These are phyloP conservation scores for Cerastis leucographa DNA, from an alignment of 2,888 invertebrate species.

Conservation along the genomic window DNA sequence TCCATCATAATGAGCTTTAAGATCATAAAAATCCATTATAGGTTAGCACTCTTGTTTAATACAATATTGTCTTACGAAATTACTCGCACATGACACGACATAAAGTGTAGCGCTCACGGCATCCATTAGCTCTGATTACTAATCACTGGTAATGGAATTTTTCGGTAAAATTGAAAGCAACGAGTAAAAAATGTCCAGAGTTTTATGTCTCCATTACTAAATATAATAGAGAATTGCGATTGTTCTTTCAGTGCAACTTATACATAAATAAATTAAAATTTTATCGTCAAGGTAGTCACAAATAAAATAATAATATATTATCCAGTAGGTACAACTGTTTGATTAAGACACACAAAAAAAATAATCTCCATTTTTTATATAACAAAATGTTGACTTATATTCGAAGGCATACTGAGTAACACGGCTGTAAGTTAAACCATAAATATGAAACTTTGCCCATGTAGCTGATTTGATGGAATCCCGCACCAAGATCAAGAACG, in stretches of 20 bases:
- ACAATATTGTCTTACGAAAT: slow-evolving; percentile 64
- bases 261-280: neutral
- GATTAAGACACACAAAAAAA: slow-evolving; percentile 2
- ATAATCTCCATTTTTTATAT: slow-evolving; percentile 28
- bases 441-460: slow-evolving; percentile 77
- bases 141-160: slow-evolving; percentile 78
- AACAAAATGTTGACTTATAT: slow-evolving; percentile 27
- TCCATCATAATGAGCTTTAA: slow-evolving; percentile 36
- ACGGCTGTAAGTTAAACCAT: slow-evolving; percentile 71
- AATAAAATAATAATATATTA: neutral
- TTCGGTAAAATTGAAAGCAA: slow-evolving; percentile 60
- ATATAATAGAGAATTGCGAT: neutral
- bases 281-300: neutral
- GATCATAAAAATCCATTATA: slow-evolving; percentile 47
- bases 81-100: slow-evolving; percentile 72
- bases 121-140: slow-evolving; percentile 81
- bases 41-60: slow-evolving; percentile 49
- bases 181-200: slow-evolving; percentile 35
- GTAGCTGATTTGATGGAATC: slow-evolving; percentile 80
- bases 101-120: slow-evolving; percentile 68
- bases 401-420: slow-evolving; percentile 39
- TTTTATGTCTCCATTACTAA: neutral
- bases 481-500: slow-evolving; percentile 76
- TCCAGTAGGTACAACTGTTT: slow-evolving; percentile 14
- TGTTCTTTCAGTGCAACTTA: neutral